Evolutionary conservation across 2,797 vertebrate genomes (phyloP).

Genomic region (Chromis chromis): DNA sequence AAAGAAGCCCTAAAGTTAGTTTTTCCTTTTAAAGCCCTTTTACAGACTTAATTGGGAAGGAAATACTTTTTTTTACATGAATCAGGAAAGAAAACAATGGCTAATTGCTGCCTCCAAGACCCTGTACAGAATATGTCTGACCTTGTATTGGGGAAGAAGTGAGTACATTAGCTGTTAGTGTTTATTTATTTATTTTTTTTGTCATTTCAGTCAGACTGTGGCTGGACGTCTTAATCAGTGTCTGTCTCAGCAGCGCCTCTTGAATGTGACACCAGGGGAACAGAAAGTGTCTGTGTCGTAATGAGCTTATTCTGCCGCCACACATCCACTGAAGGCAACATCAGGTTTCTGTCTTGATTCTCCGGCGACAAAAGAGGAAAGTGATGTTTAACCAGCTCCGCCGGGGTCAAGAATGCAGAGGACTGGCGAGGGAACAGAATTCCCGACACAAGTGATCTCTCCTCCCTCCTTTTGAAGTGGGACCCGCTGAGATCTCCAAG

Average conservation of each 20-base stretch:
- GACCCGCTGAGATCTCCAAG: slow-evolving; percentile 68
- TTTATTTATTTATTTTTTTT: too few relatives aligned
- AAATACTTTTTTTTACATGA: too few relatives aligned
- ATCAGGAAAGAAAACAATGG: too few relatives aligned
- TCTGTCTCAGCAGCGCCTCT: slow-evolving; percentile 25
- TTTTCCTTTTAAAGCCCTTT: too few relatives aligned
- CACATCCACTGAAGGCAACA: slow-evolving; percentile 77
- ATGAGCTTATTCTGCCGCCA: slow-evolving; percentile 75
- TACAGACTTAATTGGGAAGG: too few relatives aligned
- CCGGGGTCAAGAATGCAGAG: slow-evolving; percentile 86
- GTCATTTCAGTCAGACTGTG: slow-evolving; percentile 39
- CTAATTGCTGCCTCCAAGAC: too few relatives aligned
- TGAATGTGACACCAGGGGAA: slow-evolving; percentile 50
- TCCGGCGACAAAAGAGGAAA: slow-evolving; percentile 80
- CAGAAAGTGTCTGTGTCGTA: slow-evolving; percentile 68
- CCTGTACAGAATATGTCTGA: too few relatives aligned
- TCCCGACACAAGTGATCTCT: slow-evolving; percentile 79
- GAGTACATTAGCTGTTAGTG: too few relatives aligned
- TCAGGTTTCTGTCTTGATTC: slow-evolving; percentile 83
- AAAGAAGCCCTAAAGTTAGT: too few relatives aligned
- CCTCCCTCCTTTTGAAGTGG: slow-evolving; percentile 83
- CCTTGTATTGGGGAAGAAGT: too few relatives aligned
- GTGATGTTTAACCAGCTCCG: slow-evolving; percentile 85
- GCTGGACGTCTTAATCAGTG: slow-evolving; percentile 79
- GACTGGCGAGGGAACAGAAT: slow-evolving; percentile 81